Evolutionary conservation across 2,888 invertebrate species (phyloP), one percentile per base, ranked within the genome.

Genomic region (Hydriomena furcata): DNA sequence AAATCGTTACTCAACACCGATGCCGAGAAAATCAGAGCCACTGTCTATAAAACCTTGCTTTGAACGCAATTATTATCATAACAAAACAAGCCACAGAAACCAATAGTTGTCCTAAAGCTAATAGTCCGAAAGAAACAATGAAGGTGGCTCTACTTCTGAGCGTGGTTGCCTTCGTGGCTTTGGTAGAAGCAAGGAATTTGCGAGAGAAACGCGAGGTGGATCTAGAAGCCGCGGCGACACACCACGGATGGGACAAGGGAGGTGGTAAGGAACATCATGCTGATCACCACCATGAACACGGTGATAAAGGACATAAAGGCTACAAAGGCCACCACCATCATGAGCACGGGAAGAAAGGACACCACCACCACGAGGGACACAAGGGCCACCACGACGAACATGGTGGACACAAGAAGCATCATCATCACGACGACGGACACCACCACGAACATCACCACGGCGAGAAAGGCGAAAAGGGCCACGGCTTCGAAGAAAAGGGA

Each of bases 321-420:
- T 93, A 95, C 82, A 93, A 94, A 65, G 92, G 92, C 7, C 91
- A 93, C 48, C 94, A 95, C 64, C 91, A 93, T 55, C 91, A 93
- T 55, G 92, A 93, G 58, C 93, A 94, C 70, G 93, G 93, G 31
- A 89, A 93, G 55, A 94, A 94, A 66, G 95, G 95, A 0, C 94
- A 95, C 70, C 94, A 94, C 71, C 93, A 94, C 72, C 93, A 94
- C 66, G 93, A 92, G 56, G 91, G 91, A 0, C 92, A 93, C 64
- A 83, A 89, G 47, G 93, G 93, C 5, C 90, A 92, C 61, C 92
- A 92, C 68, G 89, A 78, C 24, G 93, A 93, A 54, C 89, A 92
- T 50, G 92, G 88, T 5, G 93, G 93, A 2, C 91, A 93, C 73
- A 93, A 94, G 66, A 92, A 93, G 60, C 88, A 92, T 40, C 92